Conservation (phyloP, 2,888 invertebrate genomes). For the Philereme transversata region DNA sequence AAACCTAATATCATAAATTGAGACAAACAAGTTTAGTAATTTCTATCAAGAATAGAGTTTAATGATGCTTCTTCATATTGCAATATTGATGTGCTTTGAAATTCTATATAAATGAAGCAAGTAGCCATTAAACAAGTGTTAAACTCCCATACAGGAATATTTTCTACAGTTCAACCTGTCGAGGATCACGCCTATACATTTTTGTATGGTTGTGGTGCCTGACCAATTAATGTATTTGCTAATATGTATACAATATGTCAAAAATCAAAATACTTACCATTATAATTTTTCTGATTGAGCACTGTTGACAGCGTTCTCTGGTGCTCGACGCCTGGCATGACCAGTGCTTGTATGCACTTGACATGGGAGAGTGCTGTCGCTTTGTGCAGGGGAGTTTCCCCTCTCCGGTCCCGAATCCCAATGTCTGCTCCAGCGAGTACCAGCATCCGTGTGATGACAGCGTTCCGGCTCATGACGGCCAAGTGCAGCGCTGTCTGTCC, state of each 20-base stretch:
- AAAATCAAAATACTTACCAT: conserved; percentile 83
- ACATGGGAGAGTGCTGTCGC: conserved; percentile 89
- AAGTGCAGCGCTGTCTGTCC: conserved; percentile 94
- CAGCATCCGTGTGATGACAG: conserved; percentile 89
- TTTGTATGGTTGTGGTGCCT: too few species aligned
- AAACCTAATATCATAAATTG: conserved; percentile 9
- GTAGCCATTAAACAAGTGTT: too few species aligned
- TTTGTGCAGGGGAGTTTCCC: conserved; percentile 94
- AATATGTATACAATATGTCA: too few species aligned
- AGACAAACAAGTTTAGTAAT: conserved; percentile 6
- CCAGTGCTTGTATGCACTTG: conserved; percentile 88
- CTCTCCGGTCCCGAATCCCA: conserved; percentile 87
- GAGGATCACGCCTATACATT: too few species aligned
- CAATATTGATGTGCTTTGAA: background rate
- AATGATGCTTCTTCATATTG: background rate
- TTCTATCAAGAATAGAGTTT: conserved; percentile 1
- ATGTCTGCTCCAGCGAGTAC: conserved; percentile 91
- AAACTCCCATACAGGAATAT: too few species aligned
- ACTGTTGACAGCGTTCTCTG: conserved; percentile 76
- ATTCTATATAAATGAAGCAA: background rate
- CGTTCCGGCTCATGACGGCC: conserved; percentile 91
- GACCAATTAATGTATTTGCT: too few species aligned
- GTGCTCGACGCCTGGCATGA: conserved; percentile 83
- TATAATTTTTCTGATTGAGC: conserved; percentile 93
- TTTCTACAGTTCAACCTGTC: too few species aligned